A percentile compares a stretch with the other conserved stretches of the same genome.
phyloP scores from a whole-genome alignment of 2,888 invertebrate species.

The Aelia acuminata region DNA sequence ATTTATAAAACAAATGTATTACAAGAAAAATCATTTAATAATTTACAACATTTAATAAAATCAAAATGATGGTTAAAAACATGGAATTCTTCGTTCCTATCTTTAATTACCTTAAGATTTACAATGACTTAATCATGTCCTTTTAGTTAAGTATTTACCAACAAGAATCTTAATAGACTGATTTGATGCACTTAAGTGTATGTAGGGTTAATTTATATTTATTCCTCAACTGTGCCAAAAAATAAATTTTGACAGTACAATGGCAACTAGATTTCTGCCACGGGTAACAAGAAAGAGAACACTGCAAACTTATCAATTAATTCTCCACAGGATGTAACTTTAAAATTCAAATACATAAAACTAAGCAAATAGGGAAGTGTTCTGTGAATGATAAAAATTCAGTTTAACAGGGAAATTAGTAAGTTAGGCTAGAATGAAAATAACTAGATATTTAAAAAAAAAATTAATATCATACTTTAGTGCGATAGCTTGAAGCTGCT shows the following conservation, averaged over 20 bases:
- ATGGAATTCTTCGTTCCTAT: neutral
- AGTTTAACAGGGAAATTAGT: neutral
- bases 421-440: constrained; percentile 6
- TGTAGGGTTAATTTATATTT: too few relatives aligned
- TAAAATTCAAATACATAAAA: too few relatives aligned
- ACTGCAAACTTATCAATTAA: too few relatives aligned
- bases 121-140: neutral
- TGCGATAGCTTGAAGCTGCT: constrained; percentile 86
- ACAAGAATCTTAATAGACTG: neutral
- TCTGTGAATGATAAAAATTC: neutral
- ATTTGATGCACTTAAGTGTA: too few relatives aligned
- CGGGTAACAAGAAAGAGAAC: too few relatives aligned
- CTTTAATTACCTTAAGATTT: neutral
- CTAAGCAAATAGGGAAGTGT: neutral
- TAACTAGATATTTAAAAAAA: neutral
- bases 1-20: neutral
- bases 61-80: neutral
- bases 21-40: neutral
- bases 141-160: neutral
- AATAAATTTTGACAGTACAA: too few relatives aligned
- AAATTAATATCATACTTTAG: constrained; percentile 76
- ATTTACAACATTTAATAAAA: neutral
- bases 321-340: too few relatives aligned
- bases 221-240: too few relatives aligned
- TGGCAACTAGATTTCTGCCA: too few relatives aligned